Base-by-base conservation (phyloP, 2,113 vertebrate species). In the Genyomyrus donnyi region DNA sequence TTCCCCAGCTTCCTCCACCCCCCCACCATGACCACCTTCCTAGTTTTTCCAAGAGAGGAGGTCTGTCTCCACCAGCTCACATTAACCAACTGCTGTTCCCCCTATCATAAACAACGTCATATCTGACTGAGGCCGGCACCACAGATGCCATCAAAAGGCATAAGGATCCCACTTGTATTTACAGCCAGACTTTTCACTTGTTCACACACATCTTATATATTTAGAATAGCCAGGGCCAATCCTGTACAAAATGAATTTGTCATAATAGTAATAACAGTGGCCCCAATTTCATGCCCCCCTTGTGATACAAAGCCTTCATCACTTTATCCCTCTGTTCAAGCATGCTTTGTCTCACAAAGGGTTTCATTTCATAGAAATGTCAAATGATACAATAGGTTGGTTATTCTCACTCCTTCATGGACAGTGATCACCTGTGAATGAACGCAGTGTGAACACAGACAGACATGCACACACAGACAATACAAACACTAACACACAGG, bases 291-390 rank as follows among this genome's bases (percentile, higher is more conserved):
- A 80, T 17, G n/a, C 15, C 74, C 15, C 19, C 35, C 74, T 80
- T 42, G 31, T 42, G 74, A 80, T 19, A 80, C 74, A 80, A 80
- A 80, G 74, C 15, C 74, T 42, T 80, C 74, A 80, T 80, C 35
- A 8, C 74, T 39, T 77, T 80, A 80, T 42, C 2, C 74, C 74
- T 80, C 74, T 17, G 11, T 42, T 80, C 74, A 80, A 39, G 35
- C 74, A 80, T 19, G 35, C 15, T 42, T 80, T 80, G 74, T 80
- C 74, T 80, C 35, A 80, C 13, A 80, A 35, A 19, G 35, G 31
- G 31, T 80, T 80, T 80, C 74, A 80, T 80, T 80, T 80, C 31
- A 80, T 42, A 80, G 74, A 80, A 42, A 80, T 80, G 74, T 80
- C 74, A 80, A 80, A 39, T 80, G 35, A 19, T 19, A 80, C 31